A percentile compares a stretch with the other conserved stretches of the same genome.
Evolutionary conservation across 2,797 vertebrate genomes (phyloP).

Genomic region (Sebastes itinus): DNA sequence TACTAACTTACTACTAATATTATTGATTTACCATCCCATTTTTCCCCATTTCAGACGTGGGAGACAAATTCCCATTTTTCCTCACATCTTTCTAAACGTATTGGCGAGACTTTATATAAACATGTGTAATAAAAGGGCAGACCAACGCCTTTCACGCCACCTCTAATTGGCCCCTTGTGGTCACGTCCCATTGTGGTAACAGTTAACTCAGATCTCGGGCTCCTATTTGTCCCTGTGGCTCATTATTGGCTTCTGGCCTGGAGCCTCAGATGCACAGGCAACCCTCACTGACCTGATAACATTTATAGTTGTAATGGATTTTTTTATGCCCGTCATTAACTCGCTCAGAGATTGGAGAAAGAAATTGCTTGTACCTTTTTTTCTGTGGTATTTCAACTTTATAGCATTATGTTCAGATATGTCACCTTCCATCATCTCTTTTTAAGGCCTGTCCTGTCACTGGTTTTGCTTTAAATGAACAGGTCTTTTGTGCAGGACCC

Average conservation of each 20-base stretch:
- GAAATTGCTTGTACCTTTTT: slow-evolving; percentile 81
- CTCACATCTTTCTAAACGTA: slow-evolving; percentile 1
- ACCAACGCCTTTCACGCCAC: background rate
- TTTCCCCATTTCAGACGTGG: background rate
- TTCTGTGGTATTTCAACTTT: slow-evolving; percentile 88
- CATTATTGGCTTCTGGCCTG: slow-evolving; percentile 57
- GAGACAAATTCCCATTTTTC: background rate
- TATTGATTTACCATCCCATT: background rate
- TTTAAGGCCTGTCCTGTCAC: slow-evolving; percentile 76
- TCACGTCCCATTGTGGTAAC: slow-evolving; percentile 38
- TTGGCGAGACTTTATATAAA: slow-evolving; percentile 13
- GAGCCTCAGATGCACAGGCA: slow-evolving; percentile 72
- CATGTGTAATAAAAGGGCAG: slow-evolving; percentile 14
- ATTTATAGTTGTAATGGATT: slow-evolving; percentile 90
- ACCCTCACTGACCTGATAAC: slow-evolving; percentile 85
- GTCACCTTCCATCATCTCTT: slow-evolving; percentile 83
- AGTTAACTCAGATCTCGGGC: slow-evolving; percentile 55
- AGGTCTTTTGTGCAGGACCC: slow-evolving; percentile 65
- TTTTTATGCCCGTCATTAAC: slow-evolving; percentile 88
- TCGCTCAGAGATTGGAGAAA: slow-evolving; percentile 76
- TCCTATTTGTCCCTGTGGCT: slow-evolving; percentile 62
- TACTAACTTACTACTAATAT: background rate
- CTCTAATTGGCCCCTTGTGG: slow-evolving; percentile 35
- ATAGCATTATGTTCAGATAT: slow-evolving; percentile 84
- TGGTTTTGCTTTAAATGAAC: slow-evolving; percentile 76